Percentiles rank a stretch among this genome's conserved stretches.
Conservation (phyloP, 1,140 invertebrate genomes). For the Hylaeus volcanicus region DNA sequence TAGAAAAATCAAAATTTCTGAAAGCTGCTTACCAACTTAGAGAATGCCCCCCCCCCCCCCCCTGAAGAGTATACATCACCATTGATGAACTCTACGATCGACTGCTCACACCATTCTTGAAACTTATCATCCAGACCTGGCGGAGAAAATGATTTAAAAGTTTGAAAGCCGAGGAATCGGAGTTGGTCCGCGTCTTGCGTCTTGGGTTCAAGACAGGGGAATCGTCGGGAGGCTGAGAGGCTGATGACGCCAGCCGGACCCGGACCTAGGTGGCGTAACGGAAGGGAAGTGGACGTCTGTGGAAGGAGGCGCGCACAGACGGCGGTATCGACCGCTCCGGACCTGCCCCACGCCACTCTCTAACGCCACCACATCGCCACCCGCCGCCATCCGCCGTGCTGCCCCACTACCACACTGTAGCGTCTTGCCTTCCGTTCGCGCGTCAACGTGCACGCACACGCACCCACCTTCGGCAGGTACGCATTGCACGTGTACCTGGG, state of each 20-base stretch:
- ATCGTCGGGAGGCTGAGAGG: slow-evolving; percentile 57
- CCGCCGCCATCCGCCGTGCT: slow-evolving; percentile 55
- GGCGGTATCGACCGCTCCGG: slow-evolving; percentile 78
- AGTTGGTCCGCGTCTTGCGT: slow-evolving; percentile 47
- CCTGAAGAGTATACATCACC: too few relatives aligned
- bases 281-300: slow-evolving; percentile 72
- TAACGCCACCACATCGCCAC: slow-evolving; percentile 65
- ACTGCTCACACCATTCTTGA: too few relatives aligned
- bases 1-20: too few relatives aligned
- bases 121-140: too few relatives aligned
- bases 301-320: slow-evolving; percentile 73
- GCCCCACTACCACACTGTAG: slow-evolving; percentile 67
- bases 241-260: slow-evolving; percentile 70
- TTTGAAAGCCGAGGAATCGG: background rate
- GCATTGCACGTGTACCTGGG: slow-evolving; percentile 1
- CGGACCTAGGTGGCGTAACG: slow-evolving; percentile 74
- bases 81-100: too few relatives aligned
- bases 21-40: too few relatives aligned
- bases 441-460: slow-evolving; percentile 38
- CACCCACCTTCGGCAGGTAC: background rate
- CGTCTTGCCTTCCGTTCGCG: slow-evolving; percentile 58
- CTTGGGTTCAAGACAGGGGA: slow-evolving; percentile 52
- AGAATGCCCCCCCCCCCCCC: too few relatives aligned
- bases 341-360: slow-evolving; percentile 76
- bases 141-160: too few relatives aligned